Percentiles rank a stretch among this genome's conserved stretches.
Conservation (phyloP, 2,113 vertebrate genomes). For the Oenanthe melanoleuca region DNA sequence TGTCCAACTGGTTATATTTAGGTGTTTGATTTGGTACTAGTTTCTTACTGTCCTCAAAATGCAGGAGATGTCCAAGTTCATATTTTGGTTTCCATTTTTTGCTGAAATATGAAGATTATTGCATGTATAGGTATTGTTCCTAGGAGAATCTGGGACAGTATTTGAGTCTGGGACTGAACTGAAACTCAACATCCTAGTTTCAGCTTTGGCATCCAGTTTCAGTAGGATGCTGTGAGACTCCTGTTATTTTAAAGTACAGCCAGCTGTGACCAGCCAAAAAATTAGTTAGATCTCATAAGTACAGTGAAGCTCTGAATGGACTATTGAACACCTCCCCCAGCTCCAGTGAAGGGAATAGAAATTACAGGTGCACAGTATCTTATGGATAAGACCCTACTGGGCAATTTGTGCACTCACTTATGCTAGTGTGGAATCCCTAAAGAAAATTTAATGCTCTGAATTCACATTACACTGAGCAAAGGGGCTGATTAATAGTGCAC, state of each 20-base stretch:
- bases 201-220: neutral
- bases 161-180: neutral
- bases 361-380: neutral
- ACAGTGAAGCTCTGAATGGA: neutral
- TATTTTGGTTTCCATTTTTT: neutral
- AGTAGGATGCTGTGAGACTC: neutral
- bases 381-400: neutral
- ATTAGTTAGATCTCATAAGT: neutral
- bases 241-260: neutral
- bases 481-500: neutral
- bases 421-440: neutral
- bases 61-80: neutral
- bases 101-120: neutral
- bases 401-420: neutral
- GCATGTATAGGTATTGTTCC: neutral
- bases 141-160: neutral
- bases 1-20: neutral
- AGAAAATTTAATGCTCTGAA: neutral
- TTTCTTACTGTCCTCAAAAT: neutral
- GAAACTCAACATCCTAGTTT: neutral
- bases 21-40: neutral
- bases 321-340: neutral
- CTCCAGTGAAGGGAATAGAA: neutral
- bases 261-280: neutral
- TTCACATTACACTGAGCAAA: neutral